These are phyloP conservation scores for Enteromius treurensis DNA, from an alignment of 2,797 vertebrate species.

Conservation along the genomic window DNA sequence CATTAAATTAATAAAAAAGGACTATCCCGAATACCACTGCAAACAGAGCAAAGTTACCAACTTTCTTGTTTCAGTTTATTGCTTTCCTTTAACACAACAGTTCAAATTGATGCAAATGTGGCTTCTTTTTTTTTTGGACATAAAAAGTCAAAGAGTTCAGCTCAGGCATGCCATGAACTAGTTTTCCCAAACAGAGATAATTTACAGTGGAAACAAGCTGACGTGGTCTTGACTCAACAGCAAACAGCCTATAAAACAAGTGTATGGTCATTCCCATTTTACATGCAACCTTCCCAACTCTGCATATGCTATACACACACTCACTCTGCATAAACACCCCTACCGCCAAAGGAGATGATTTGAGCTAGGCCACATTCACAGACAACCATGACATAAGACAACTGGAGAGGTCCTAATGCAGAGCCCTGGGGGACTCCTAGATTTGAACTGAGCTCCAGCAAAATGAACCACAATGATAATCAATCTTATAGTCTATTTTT, in stretches of 20 bases:
- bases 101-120: slow-evolving; percentile 18
- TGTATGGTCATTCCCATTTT: slow-evolving; percentile 30
- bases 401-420: slow-evolving; percentile 38
- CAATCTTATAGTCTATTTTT: not conserved
- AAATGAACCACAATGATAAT: slow-evolving; percentile 25
- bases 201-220: slow-evolving; percentile 16
- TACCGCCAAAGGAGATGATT: not conserved
- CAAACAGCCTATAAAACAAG: slow-evolving; percentile 36
- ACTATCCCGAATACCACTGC: not conserved
- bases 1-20: not conserved
- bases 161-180: slow-evolving; percentile 20
- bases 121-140: slow-evolving; percentile 33
- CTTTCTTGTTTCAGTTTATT: slow-evolving; percentile 7
- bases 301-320: slow-evolving; percentile 12
- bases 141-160: not conserved
- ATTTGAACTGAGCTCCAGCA: slow-evolving; percentile 22
- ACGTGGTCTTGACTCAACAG: not conserved
- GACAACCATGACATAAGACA: slow-evolving; percentile 44
- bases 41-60: not conserved
- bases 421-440: slow-evolving; percentile 41
- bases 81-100: slow-evolving; percentile 1
- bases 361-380: slow-evolving; percentile 21
- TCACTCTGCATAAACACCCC: not conserved
- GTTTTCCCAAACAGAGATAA: slow-evolving; percentile 10
- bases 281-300: slow-evolving; percentile 1